Conservation (phyloP, 2,797 vertebrate species). For the Acestrorhynchus altus region DNA sequence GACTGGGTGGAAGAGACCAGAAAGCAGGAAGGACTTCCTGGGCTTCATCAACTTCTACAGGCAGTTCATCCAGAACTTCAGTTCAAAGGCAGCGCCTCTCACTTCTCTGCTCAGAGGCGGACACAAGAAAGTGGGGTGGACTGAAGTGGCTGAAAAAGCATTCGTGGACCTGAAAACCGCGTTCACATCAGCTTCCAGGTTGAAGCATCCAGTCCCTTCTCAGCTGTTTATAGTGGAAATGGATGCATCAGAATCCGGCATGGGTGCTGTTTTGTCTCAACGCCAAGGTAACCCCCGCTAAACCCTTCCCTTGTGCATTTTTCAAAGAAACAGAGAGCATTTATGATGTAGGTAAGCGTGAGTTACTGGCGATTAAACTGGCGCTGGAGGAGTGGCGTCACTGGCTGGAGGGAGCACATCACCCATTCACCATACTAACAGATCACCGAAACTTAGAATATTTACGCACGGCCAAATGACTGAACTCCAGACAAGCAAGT, state of each 20-base stretch:
- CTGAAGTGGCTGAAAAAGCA: background rate
- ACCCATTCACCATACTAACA: background rate
- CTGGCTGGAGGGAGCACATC: background rate
- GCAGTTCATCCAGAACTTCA: no score
- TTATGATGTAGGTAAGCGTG: background rate
- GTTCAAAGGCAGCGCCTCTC: no score
- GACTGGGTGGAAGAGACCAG: background rate
- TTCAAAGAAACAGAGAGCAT: background rate
- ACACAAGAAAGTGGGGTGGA: background rate
- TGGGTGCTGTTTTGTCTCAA: no score
- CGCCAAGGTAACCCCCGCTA: no score
- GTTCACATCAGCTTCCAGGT: background rate
- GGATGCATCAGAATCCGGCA: background rate
- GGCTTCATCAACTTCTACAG: no score
- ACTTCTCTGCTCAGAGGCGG: no score
- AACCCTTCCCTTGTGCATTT: no score
- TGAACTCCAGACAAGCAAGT: background rate
- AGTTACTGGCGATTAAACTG: background rate
- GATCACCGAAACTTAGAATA: background rate
- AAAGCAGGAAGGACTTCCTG: background rate
- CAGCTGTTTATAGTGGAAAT: background rate
- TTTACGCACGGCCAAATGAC: background rate
- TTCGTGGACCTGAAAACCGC: background rate
- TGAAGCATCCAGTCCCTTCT: background rate
- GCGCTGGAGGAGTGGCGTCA: background rate